Conservation (phyloP, 1,140 invertebrate genomes). For the Anastrepha ludens region DNA sequence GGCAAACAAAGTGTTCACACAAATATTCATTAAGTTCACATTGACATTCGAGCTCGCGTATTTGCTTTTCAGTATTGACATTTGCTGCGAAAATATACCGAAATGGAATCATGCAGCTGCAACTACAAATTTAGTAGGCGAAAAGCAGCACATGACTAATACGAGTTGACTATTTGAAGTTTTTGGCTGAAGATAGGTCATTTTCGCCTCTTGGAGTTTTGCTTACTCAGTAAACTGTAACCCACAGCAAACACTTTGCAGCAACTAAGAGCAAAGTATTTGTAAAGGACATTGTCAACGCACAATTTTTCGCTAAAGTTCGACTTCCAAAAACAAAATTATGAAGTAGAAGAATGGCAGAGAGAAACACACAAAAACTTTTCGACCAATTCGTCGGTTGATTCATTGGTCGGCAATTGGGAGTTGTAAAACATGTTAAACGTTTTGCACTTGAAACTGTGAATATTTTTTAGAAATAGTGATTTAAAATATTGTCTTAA, state of each 20-base stretch:
- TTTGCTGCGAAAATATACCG: not conserved
- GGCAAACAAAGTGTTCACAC: not conserved
- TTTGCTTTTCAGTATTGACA: conserved; percentile 3
- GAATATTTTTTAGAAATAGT: too few species aligned
- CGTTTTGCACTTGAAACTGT: too few species aligned
- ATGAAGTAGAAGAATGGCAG: not conserved
- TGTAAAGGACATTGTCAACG: not conserved
- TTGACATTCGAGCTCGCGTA: not conserved
- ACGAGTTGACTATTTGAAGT: not conserved
- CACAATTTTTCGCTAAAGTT: not conserved
- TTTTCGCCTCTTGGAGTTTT: not conserved
- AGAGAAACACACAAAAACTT: too few species aligned
- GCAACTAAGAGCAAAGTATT: not conserved
- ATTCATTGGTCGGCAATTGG: too few species aligned
- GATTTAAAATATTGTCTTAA: too few species aligned
- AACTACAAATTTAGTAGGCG: too few species aligned
- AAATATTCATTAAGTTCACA: not conserved
- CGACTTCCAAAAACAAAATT: not conserved
- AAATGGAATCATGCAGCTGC: too few species aligned
- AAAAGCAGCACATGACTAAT: not conserved
- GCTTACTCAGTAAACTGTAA: not conserved
- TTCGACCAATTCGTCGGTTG: too few species aligned
- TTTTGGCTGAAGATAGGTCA: not conserved
- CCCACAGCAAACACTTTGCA: not conserved
- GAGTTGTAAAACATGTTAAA: too few species aligned